phyloP scores from a whole-genome alignment of 2,113 vertebrate genomes.

The Myxocyprinus asiaticus region DNA sequence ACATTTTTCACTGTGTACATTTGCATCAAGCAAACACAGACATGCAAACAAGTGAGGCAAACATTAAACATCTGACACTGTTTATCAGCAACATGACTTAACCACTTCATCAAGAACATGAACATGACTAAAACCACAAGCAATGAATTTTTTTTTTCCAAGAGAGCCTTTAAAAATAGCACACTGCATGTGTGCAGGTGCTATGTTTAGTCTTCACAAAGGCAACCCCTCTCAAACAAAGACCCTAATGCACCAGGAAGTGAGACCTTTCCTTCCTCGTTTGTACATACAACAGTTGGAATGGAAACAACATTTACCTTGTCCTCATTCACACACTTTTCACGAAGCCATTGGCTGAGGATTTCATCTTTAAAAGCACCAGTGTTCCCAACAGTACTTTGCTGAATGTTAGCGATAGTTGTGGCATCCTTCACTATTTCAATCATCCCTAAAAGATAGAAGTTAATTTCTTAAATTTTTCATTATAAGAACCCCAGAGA shows the following conservation, averaged over 20 bases:
- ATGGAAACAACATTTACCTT: conserved; percentile 74
- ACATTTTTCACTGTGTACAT: conserved; percentile 6
- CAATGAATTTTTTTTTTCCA: neutral
- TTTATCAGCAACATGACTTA: neutral
- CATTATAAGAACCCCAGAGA: no score
- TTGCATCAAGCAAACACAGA: conserved; percentile 40
- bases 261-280: conserved; percentile 47
- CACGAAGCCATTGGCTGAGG: conserved; percentile 93
- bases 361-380: conserved; percentile 97
- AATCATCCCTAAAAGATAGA: conserved; percentile 86
- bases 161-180: neutral
- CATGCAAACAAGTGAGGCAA: no score
- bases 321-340: conserved; percentile 91
- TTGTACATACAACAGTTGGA: neutral
- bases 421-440: conserved; percentile 97
- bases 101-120: neutral
- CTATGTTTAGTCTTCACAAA: neutral
- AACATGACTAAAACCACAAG: neutral
- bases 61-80: neutral
- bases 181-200: conserved; percentile 7
- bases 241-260: conserved; percentile 40
- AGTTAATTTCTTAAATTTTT: neutral
- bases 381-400: conserved; percentile 95
- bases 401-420: conserved; percentile 98
- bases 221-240: conserved; percentile 13